Percentiles rank a stretch among this genome's conserved stretches.
These are phyloP conservation scores for Chaetophractus vellerosus DNA, from an alignment of 2,797 vertebrate genomes.

Conservation along the genomic window DNA sequence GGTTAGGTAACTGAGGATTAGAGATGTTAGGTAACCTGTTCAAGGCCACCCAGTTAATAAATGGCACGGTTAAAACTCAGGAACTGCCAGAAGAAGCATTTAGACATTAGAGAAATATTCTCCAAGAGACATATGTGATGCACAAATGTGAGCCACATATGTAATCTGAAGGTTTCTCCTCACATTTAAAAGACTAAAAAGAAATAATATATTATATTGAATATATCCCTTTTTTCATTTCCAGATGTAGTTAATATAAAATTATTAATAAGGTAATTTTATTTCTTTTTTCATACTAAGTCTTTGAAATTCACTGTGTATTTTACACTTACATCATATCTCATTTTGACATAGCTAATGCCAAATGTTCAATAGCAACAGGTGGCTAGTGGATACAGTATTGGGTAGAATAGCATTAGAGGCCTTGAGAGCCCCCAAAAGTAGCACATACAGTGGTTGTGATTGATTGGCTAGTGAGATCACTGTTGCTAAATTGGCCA, in stretches of 20 bases:
- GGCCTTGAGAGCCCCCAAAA: neutral
- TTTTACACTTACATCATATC: neutral
- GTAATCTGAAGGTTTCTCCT: constrained; percentile 5
- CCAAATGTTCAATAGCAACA: neutral
- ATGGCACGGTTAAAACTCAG: neutral
- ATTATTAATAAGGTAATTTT: neutral
- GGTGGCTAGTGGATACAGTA: neutral
- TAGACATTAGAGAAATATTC: neutral
- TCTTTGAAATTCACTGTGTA: neutral
- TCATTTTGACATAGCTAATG: neutral
- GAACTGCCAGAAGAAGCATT: neutral
- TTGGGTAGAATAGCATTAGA: neutral
- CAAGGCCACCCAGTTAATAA: neutral
- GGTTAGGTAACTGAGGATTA: neutral
- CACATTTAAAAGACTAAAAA: constrained; percentile 1
- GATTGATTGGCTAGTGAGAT: constrained; percentile 8
- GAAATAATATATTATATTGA: constrained; percentile 17
- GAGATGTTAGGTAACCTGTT: neutral
- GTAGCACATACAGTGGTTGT: neutral
- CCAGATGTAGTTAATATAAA: constrained; percentile 33
- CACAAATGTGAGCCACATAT: neutral
- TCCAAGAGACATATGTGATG: neutral
- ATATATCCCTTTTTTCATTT: constrained; percentile 5
- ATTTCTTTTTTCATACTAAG: neutral
- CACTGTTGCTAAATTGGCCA: constrained; percentile 17